phyloP scores from a whole-genome alignment of 1,140 invertebrate genomes.

The silkworm (Bombyx mori) region DNA sequence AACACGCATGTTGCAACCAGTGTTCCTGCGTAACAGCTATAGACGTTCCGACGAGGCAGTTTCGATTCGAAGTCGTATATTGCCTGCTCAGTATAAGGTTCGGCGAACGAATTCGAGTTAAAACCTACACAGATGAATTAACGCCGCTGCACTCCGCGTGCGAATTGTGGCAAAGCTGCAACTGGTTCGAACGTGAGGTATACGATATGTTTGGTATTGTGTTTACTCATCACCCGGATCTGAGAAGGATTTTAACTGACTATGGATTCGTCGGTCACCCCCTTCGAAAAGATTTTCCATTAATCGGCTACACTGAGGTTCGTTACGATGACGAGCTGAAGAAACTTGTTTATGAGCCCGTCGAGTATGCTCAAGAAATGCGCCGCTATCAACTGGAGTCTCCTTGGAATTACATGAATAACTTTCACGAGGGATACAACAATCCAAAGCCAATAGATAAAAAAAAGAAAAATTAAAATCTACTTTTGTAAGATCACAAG shows the following conservation, averaged over 20 bases:
- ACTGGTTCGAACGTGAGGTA: conserved; percentile 61
- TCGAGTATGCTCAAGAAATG: conserved; percentile 60
- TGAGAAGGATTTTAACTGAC: conserved; percentile 63
- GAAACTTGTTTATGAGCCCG: conserved; percentile 61
- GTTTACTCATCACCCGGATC: conserved; percentile 64
- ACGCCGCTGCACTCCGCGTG: conserved; percentile 57
- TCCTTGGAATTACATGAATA: conserved; percentile 53
- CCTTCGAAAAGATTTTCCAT: conserved; percentile 61
- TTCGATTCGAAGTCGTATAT: conserved; percentile 85
- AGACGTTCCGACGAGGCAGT: conserved; percentile 86
- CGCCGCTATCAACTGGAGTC: conserved; percentile 44
- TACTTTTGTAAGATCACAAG: too few relatives aligned
- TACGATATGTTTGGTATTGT: conserved; percentile 67
- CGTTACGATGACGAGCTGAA: conserved; percentile 66
- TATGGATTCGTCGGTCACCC: conserved; percentile 66
- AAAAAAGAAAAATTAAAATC: background rate
- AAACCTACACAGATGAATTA: conserved; percentile 66
- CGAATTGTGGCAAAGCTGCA: conserved; percentile 46
- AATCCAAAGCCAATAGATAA: conserved; percentile 11
- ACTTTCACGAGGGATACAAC: conserved; percentile 49
- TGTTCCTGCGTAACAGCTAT: conserved; percentile 88
- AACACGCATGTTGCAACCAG: conserved; percentile 90
- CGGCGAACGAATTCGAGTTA: conserved; percentile 34
- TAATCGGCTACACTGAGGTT: conserved; percentile 56
- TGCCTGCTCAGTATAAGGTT: conserved; percentile 93